phyloP scores from a whole-genome alignment of 2,888 invertebrate genomes.

The Tenthredo amoena region DNA sequence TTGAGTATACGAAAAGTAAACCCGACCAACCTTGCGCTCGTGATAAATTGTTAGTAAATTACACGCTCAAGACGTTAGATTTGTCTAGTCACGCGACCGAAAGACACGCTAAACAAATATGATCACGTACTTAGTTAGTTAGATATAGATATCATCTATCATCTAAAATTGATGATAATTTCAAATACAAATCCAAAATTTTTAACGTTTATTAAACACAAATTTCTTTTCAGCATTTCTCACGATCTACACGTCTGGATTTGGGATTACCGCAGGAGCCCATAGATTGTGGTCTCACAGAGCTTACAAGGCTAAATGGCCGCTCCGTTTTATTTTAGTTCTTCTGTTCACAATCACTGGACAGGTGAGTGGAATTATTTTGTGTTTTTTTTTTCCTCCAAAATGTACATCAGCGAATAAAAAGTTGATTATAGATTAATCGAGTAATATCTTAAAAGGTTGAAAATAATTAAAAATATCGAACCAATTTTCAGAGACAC shows the following conservation, averaged over 20 bases:
- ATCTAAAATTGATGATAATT: not conserved
- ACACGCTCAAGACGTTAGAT: not conserved
- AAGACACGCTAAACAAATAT: not conserved
- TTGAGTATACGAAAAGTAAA: not conserved
- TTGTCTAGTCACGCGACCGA: constrained; percentile 26
- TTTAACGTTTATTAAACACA: not conserved
- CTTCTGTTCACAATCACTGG: constrained; percentile 89
- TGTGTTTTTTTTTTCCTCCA: not conserved
- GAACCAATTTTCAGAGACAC: constrained; percentile 75
- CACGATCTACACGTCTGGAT: constrained; percentile 86
- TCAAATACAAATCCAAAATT: not conserved
- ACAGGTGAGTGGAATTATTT: constrained; percentile 82
- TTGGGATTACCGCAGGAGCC: constrained; percentile 91
- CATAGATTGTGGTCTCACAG: constrained; percentile 91
- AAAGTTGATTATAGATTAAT: not conserved
- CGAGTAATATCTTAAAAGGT: not conserved
- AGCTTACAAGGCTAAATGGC: constrained; percentile 87
- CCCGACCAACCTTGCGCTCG: not conserved
- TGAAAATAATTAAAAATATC: not conserved
- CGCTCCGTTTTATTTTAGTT: constrained; percentile 84
- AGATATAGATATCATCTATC: not conserved
- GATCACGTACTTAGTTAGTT: not conserved
- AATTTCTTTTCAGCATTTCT: constrained; percentile 79
- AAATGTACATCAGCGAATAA: not conserved
- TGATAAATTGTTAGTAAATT: constrained; percentile 20